Evolutionary conservation across 2,888 invertebrate genomes (phyloP).

Genomic region (Cosmia trapezina): DNA sequence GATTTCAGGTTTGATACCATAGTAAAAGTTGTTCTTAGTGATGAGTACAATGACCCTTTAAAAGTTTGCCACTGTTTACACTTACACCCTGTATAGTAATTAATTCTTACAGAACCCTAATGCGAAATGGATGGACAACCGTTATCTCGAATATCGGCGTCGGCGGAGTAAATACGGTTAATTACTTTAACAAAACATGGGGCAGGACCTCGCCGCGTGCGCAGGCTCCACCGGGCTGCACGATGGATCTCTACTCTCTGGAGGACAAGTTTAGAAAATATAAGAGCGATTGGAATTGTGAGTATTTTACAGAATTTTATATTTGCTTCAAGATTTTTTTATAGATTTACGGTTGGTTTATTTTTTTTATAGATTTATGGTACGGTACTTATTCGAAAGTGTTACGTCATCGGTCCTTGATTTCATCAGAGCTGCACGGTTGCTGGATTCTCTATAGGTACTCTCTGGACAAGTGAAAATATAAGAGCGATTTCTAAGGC

Average conservation of each 20-base stretch:
- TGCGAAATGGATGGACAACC: constrained; percentile 49
- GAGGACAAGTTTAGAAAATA: constrained; percentile 67
- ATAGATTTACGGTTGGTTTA: too few relatives aligned
- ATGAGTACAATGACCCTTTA: too few relatives aligned
- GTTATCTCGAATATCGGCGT: constrained; percentile 43
- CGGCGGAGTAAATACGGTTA: constrained; percentile 22
- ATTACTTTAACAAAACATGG: constrained; percentile 49
- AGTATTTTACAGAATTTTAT: constrained; percentile 46
- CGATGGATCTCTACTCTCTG: constrained; percentile 61
- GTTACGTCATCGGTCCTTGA: neutral
- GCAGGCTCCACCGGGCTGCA: constrained; percentile 6
- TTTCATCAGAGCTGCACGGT: too few relatives aligned
- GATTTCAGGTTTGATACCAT: too few relatives aligned
- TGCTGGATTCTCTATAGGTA: constrained; percentile 2
- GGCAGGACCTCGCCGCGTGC: neutral
- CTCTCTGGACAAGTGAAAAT: constrained; percentile 65
- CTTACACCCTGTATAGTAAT: too few relatives aligned
- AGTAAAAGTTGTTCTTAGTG: too few relatives aligned
- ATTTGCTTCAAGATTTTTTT: neutral
- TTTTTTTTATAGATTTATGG: neutral
- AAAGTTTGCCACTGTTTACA: too few relatives aligned
- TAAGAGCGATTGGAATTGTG: constrained; percentile 69
- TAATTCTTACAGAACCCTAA: constrained; percentile 54
- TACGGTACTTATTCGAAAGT: neutral
- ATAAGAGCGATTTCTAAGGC: constrained; percentile 69